phyloP scores from a whole-genome alignment of 2,113 vertebrate genomes.

The Sakesphorus luctuosus region DNA sequence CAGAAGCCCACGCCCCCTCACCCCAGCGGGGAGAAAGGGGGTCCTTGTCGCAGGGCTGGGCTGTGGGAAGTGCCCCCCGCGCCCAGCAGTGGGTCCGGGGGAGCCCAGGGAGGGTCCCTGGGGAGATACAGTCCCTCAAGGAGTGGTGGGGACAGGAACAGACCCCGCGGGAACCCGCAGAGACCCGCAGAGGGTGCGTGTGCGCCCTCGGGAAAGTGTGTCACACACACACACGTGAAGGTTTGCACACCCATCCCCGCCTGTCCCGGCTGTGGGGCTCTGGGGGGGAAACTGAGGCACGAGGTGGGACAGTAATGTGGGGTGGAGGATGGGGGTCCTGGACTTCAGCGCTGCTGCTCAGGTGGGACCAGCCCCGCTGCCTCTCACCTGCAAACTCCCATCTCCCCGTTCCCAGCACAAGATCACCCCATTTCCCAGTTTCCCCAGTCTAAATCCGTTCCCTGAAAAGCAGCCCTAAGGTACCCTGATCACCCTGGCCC shows the following conservation, averaged over 20 bases:
- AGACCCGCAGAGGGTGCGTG: not conserved
- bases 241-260: not conserved
- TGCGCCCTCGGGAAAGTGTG: rapidly evolving
- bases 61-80: not conserved
- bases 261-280: not conserved
- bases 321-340: too few relatives aligned
- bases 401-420: not conserved
- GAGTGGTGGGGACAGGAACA: not conserved
- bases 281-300: not conserved
- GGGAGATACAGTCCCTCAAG: rapidly evolving
- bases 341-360: not conserved
- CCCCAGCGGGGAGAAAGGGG: not conserved
- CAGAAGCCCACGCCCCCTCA: not conserved
- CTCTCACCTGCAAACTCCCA: rapidly evolving
- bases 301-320: rapidly evolving
- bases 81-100: too few relatives aligned
- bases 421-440: not conserved
- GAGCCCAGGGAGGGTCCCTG: not conserved
- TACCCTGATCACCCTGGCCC: not conserved
- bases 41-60: not conserved
- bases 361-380: not conserved
- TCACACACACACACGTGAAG: rapidly evolving
- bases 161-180: not conserved
- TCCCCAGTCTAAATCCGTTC: not conserved
- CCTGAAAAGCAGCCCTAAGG: not conserved